These are phyloP conservation scores for Akabosia matsudoensis DNA, from an alignment of 1,140 invertebrate species.

Conservation along the genomic window DNA sequence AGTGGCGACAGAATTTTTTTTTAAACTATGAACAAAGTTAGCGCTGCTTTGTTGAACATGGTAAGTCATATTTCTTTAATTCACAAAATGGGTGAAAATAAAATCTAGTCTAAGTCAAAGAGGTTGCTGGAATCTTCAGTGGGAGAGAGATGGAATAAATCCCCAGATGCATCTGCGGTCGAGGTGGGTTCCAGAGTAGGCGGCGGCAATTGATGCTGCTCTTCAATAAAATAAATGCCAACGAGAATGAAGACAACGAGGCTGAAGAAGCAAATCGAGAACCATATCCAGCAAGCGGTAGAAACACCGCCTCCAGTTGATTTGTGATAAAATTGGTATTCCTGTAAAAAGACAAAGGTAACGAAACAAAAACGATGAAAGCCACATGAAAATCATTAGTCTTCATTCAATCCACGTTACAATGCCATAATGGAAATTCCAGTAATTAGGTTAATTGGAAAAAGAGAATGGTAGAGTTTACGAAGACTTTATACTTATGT, in stretches of 20 bases:
- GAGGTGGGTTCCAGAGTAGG: not conserved
- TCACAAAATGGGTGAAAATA: no score
- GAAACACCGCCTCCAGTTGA: constrained; percentile 27
- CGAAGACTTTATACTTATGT: not conserved
- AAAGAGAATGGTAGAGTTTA: not conserved
- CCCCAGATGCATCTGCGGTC: not conserved
- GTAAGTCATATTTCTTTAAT: no score
- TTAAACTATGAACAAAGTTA: no score
- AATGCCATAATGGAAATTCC: not conserved
- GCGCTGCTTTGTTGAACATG: no score
- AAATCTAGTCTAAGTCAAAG: constrained; percentile 11
- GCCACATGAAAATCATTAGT: not conserved
- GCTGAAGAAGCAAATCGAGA: constrained; percentile 27
- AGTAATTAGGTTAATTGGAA: not conserved
- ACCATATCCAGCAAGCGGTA: constrained; percentile 34
- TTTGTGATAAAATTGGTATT: constrained; percentile 39
- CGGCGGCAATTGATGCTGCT: constrained; percentile 20
- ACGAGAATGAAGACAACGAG: constrained; percentile 34
- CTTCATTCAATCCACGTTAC: not conserved
- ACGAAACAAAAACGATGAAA: not conserved
- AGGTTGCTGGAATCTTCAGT: not conserved
- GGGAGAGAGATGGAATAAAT: constrained; percentile 1
- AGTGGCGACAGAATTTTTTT: no score
- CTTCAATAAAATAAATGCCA: constrained; percentile 34
- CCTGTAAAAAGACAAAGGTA: constrained; percentile 9